Conservation (phyloP, 2,113 vertebrate species). For the Formicarius rufipectus region DNA sequence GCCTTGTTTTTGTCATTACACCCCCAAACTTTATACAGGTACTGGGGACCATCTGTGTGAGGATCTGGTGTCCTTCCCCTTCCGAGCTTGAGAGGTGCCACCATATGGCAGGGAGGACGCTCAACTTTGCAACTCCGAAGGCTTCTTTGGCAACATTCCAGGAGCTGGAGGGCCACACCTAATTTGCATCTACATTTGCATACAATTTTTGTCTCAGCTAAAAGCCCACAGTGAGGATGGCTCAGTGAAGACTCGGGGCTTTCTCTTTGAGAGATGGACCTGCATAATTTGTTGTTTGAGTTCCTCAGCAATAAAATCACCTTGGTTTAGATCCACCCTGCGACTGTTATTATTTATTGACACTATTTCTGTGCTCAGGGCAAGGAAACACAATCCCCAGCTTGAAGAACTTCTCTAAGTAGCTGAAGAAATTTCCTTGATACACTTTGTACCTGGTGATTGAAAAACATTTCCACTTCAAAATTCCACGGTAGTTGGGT, state of each 20-base stretch:
- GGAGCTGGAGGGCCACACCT: constrained; percentile 43
- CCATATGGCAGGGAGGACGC: constrained; percentile 51
- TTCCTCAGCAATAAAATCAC: background rate
- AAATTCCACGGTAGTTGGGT: rapidly evolving
- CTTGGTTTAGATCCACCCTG: background rate
- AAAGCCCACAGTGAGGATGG: background rate
- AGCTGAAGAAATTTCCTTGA: background rate
- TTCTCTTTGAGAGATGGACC: background rate
- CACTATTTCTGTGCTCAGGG: background rate
- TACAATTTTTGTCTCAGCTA: constrained; percentile 44
- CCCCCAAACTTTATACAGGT: constrained; percentile 22
- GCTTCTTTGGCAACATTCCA: constrained; percentile 39
- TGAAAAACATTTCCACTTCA: background rate
- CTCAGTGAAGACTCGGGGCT: background rate
- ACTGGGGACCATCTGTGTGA: constrained; percentile 16
- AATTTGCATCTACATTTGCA: constrained; percentile 60
- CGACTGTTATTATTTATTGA: constrained; percentile 51
- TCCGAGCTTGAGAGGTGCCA: background rate
- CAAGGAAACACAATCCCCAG: background rate
- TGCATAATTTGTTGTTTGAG: constrained; percentile 8
- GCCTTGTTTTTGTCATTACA: rapidly evolving
- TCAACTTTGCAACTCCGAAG: constrained; percentile 51
- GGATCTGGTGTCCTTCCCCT: background rate
- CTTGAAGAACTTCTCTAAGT: constrained; percentile 7
- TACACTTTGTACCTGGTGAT: background rate